A percentile compares a stretch with the other conserved stretches of the same genome.
Conservation (phyloP, 2,113 vertebrate genomes). For the Festucalex cinctus region DNA sequence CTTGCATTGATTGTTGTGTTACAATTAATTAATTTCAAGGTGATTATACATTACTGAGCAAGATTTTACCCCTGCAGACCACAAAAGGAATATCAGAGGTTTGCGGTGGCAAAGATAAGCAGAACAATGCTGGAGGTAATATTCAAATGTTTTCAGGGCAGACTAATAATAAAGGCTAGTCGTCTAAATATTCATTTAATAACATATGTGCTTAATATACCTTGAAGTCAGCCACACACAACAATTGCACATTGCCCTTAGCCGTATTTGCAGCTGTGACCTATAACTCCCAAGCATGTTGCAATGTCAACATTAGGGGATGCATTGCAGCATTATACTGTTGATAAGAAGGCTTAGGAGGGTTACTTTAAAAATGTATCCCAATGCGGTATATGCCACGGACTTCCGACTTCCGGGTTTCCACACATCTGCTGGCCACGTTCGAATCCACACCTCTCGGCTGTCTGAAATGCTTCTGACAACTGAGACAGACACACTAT, state of each 20-base stretch:
- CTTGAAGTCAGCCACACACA: constrained; percentile 49
- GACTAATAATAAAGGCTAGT: constrained; percentile 54
- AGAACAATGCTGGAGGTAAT: constrained; percentile 69
- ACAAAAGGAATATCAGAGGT: constrained; percentile 27
- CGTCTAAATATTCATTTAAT: constrained; percentile 68
- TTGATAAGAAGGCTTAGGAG: constrained; percentile 9
- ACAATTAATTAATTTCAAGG: constrained; percentile 78
- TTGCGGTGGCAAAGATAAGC: constrained; percentile 61
- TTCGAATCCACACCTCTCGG: too few relatives aligned
- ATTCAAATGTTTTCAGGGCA: constrained; percentile 68
- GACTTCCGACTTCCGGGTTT: too few relatives aligned
- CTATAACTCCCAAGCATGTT: constrained; percentile 45
- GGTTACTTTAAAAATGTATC: neutral
- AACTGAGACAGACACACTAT: too few relatives aligned
- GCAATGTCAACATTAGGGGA: constrained; percentile 37
- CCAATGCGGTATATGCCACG: neutral
- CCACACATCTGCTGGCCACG: too few relatives aligned
- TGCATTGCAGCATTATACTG: constrained; percentile 14
- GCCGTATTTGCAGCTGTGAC: constrained; percentile 62
- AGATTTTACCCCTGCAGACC: constrained; percentile 20
- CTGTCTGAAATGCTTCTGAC: too few relatives aligned
- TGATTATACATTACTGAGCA: constrained; percentile 71
- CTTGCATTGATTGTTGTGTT: constrained; percentile 68
- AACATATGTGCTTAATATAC: constrained; percentile 67
- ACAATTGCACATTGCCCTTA: constrained; percentile 49